These are phyloP conservation scores for Diplazon laetatorius DNA, from an alignment of 2,888 invertebrate genomes.

Conservation along the genomic window DNA sequence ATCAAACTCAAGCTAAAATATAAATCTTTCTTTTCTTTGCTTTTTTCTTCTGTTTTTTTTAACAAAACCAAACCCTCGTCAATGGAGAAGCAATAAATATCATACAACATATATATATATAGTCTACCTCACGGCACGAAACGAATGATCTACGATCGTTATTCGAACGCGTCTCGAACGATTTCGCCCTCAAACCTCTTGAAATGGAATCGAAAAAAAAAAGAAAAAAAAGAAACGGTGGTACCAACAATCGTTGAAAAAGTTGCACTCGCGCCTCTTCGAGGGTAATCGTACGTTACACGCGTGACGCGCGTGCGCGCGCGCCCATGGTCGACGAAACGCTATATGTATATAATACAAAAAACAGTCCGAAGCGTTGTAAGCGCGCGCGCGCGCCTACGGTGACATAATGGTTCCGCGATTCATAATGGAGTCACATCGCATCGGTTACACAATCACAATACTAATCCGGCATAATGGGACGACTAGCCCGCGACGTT, in stretches of 20 bases:
- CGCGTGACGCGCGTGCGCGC: no score
- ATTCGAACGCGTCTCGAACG: neutral
- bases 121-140: neutral
- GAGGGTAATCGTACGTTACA: constrained; percentile 25
- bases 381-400: constrained; percentile 46
- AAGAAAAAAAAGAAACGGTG: neutral
- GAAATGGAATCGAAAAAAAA: neutral
- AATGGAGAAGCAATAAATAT: no score
- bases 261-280: constrained; percentile 11
- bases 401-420: constrained; percentile 65
- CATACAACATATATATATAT: no score
- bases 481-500: constrained; percentile 57
- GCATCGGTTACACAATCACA: constrained; percentile 82
- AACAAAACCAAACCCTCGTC: neutral
- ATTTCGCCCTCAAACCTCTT: neutral
- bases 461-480: constrained; percentile 80
- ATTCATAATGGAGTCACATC: constrained; percentile 81
- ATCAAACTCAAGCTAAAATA: no score
- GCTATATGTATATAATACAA: constrained; percentile 4
- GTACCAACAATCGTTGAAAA: neutral
- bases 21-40: no score
- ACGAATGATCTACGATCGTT: neutral
- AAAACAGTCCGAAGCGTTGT: constrained; percentile 44
- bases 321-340: constrained; percentile 12
- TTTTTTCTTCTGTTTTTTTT: no score